A percentile compares a stretch with the other conserved stretches of the same genome.
Evolutionary conservation across 2,113 vertebrate species (phyloP).

Genomic region (Shinisaurus crocodilurus): DNA sequence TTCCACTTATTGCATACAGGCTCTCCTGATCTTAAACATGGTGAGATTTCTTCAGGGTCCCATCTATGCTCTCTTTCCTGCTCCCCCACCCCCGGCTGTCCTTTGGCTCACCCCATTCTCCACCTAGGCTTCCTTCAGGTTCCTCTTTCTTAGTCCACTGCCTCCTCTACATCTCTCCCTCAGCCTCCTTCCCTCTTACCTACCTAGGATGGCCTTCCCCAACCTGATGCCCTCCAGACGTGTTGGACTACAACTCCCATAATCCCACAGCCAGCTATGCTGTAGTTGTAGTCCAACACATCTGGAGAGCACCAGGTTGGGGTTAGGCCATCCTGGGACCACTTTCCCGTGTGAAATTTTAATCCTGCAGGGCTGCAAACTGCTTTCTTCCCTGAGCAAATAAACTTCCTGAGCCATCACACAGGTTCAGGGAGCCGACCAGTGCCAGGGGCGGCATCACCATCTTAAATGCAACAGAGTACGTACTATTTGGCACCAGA

Average conservation of each 20-base stretch:
- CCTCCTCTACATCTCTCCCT: background rate
- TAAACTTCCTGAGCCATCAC: background rate
- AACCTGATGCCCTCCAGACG: too few species aligned
- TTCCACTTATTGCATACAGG: background rate
- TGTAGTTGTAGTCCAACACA: too few species aligned
- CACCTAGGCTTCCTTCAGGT: background rate
- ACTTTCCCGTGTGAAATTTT: too few species aligned
- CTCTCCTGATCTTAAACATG: background rate
- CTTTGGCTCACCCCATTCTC: background rate
- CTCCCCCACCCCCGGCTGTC: too few species aligned
- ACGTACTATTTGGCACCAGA: background rate
- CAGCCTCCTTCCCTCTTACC: background rate
- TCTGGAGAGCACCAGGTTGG: too few species aligned
- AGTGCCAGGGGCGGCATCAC: background rate
- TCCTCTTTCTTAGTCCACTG: background rate
- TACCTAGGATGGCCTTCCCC: too few species aligned
- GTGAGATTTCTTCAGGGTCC: background rate
- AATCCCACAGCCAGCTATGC: too few species aligned
- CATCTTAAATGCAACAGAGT: background rate
- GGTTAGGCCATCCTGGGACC: too few species aligned
- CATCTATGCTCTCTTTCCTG: background rate
- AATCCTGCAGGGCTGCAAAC: background rate
- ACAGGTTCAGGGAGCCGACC: background rate
- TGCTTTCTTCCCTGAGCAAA: background rate
- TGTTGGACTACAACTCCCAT: too few species aligned